Base-by-base conservation (phyloP, 2,113 vertebrate species). In the Clarias batrachus region DNA sequence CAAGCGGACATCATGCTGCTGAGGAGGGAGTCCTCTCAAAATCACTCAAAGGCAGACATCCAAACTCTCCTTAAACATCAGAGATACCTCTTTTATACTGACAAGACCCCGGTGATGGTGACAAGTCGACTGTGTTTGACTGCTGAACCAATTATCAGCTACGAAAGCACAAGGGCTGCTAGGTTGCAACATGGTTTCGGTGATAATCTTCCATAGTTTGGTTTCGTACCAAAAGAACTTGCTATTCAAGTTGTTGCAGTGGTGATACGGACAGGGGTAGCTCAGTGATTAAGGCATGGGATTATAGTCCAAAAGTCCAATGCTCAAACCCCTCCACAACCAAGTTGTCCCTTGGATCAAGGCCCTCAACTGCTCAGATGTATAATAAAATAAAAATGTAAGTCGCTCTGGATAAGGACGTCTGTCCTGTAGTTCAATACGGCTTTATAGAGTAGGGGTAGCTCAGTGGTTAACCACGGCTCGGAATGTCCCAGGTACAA, bases 31-130 rank as follows among this genome's bases (percentile, higher is more conserved):
- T 66, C 62, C 77, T 27, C 37, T 25, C 23, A 37, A 83, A 30
- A 66, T 48, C 48, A 48, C 48, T 48, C 7, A 48, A 48, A 48
- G 48, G 7, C 48, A 48, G 48, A 65, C 52, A 37, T 82, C 74
- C 84, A 79, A 14, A 33, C n/a, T 81, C 65, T 17, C 33, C 37
- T 65, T 23, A 77, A 78, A 85, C 87, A 87, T 83, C 83, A 74
- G 80, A 76, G 59, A n/a, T 70, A 41, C 6, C 19, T 2, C 14
- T 56, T 78, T 78, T 56, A 2, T 17, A 57, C 74, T 30, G 25
- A 30, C 13, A 56, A 8, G 14, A 77, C 27, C 25, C 25, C 4
- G 23, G 17, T 52, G 73, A 76, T 4, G 4, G 73, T 54, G 23
- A 76, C 17, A 4, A 33, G 13, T 56, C 12, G 14, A n/a, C 54